Evolutionary conservation across 2,113 vertebrate genomes (phyloP), one percentile per base, ranked within the genome.

Genomic region (Bucco capensis): DNA sequence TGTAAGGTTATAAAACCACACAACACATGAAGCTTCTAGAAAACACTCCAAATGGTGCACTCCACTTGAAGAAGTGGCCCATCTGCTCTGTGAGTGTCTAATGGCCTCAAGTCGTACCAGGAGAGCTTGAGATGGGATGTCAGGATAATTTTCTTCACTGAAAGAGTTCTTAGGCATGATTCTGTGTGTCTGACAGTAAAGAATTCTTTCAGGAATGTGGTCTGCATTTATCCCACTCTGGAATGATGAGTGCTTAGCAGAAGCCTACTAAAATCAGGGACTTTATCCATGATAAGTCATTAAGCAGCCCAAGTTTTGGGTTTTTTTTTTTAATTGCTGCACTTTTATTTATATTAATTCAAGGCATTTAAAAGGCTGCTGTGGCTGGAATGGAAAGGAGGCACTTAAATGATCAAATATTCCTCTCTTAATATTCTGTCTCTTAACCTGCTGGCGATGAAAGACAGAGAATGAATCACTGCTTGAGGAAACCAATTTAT

Each of bases 401-500:
- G 78, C 56, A 94, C 33, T 93, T 94, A 82, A 8, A 47, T 50
- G 93, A 95, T 79, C 90, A 96, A 97, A 96, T 93, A 96, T 93
- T 93, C n/a, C n/a, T 96, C 92, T 94, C 78, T 90, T 87, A 97
- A 96, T 93, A 96, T 97, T 87, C 92, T 82, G 64, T 96, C 96
- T 96, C 88, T 97, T 94, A 97, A 97, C 84, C 94, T 98, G 96
- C 98, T 97, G 96, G 95, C 97, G 98, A 97, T 97, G 93, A 98
- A 98, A 98, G 97, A 97, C 97, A 97, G 95, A 82, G 57, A 96
- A 98, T 98, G 98, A 99, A 98, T 98, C 97, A 97, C 60, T 97
- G 97, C 97, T 98, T 88, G 93, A 97, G 96, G 96, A 98, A 98
- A 98, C 95, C 97, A 98, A 98, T 98, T 98, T 96, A 98, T 98